Evolutionary conservation across 2,113 vertebrate species (phyloP).

Genomic region (Petrocephalus microphthalmus): DNA sequence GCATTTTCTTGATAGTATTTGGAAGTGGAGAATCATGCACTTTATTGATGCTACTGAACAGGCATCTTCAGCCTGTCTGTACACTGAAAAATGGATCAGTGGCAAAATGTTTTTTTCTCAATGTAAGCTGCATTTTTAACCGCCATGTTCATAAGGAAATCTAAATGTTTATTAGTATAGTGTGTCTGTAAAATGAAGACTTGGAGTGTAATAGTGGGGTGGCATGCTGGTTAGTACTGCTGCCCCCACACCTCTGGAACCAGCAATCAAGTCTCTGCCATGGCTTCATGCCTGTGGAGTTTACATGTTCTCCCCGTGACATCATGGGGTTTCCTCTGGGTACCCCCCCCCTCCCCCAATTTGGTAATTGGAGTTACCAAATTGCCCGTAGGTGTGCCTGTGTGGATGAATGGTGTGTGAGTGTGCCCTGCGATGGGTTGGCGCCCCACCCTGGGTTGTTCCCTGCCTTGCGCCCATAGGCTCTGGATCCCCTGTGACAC

Average conservation of each 20-base stretch:
- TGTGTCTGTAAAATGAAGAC: neutral
- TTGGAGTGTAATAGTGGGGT: neutral
- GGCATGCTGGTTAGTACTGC: neutral
- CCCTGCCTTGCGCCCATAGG: no score
- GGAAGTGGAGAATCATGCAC: neutral
- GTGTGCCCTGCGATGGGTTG: no score
- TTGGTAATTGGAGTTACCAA: no score
- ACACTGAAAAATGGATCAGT: neutral
- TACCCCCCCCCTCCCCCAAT: no score
- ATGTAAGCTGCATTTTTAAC: neutral
- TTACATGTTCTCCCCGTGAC: no score
- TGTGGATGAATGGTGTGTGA: no score
- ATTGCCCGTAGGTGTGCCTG: no score
- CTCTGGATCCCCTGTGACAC: no score
- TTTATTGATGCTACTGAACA: neutral
- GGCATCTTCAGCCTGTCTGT: neutral
- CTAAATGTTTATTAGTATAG: neutral
- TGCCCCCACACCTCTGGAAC: neutral
- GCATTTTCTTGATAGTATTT: neutral
- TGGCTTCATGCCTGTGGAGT: no score
- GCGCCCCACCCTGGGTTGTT: no score
- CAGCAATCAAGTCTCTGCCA: no score
- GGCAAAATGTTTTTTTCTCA: neutral
- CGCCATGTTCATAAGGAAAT: neutral
- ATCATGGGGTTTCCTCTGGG: no score